Evolutionary conservation across 2,888 invertebrate species (phyloP).

Genomic region (Unio delphinus): DNA sequence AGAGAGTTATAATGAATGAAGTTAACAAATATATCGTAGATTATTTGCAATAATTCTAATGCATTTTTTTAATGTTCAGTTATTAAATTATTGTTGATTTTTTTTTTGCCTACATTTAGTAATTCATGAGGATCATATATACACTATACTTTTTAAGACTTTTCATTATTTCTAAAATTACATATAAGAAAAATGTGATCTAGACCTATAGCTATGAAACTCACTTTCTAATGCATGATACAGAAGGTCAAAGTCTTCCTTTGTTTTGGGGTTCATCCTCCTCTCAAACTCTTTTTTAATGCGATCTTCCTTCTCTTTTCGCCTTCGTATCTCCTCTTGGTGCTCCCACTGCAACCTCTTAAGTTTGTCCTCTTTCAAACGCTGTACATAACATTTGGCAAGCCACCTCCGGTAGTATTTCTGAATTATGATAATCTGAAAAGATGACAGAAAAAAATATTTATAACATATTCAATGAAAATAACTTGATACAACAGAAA

Average conservation of each 20-base stretch:
- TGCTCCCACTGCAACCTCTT: conserved; percentile 68
- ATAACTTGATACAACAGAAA: too few relatives aligned
- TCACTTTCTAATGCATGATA: conserved; percentile 71
- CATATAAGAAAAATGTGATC: not conserved
- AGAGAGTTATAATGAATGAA: too few relatives aligned
- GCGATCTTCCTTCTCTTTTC: conserved; percentile 69
- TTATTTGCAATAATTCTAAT: too few relatives aligned
- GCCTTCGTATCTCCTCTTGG: conserved; percentile 64
- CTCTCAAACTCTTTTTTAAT: conserved; percentile 69
- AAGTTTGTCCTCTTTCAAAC: conserved; percentile 63
- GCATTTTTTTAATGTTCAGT: too few relatives aligned
- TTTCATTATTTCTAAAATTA: too few relatives aligned
- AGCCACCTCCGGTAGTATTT: conserved; percentile 71
- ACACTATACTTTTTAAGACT: too few relatives aligned
- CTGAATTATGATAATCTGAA: conserved; percentile 69
- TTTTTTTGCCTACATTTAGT: too few relatives aligned
- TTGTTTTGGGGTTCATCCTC: conserved; percentile 71
- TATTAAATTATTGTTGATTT: too few relatives aligned
- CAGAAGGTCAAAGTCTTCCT: conserved; percentile 71
- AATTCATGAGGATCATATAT: too few relatives aligned
- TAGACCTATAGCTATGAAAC: conserved; percentile 16
- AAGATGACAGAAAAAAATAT: conserved; percentile 1
- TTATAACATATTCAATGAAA: not conserved
- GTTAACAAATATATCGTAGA: too few relatives aligned
- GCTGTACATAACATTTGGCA: conserved; percentile 67